Conservation (phyloP, 2,113 vertebrate species). For the Aptenodytes forsteri region DNA sequence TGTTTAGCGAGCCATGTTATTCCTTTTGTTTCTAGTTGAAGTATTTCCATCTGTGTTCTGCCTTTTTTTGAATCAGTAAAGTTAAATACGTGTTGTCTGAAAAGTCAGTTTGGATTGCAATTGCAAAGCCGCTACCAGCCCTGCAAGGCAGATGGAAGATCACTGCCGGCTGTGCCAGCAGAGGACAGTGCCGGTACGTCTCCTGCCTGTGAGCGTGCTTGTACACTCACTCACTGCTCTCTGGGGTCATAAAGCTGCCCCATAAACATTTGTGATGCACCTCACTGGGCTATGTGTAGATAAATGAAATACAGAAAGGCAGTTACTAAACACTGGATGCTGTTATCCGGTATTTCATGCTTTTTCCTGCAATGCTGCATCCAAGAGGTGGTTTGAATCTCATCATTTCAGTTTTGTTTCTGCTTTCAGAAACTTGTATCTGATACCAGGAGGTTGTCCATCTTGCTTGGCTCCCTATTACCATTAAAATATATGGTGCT, state of each 20-base stretch:
- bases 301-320: background rate
- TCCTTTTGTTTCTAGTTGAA: background rate
- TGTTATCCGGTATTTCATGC: background rate
- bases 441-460: background rate
- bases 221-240: accelerated
- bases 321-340: background rate
- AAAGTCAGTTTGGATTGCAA: background rate
- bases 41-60: background rate
- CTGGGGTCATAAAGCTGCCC: background rate
- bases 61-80: background rate
- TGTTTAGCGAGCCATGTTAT: accelerated
- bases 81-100: background rate
- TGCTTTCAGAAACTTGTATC: background rate
- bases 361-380: background rate
- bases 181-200: background rate
- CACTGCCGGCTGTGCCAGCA: background rate
- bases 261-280: accelerated
- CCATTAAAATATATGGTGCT: background rate
- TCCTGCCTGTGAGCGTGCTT: background rate
- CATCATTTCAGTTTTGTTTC: background rate
- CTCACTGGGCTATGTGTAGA: accelerated
- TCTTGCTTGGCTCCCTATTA: background rate
- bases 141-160: background rate
- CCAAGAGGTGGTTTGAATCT: background rate
- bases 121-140: background rate